A percentile compares a stretch with the other conserved stretches of the same genome.
Evolutionary conservation across 2,888 invertebrate genomes (phyloP).

Genomic region (Epinotia demarniana): DNA sequence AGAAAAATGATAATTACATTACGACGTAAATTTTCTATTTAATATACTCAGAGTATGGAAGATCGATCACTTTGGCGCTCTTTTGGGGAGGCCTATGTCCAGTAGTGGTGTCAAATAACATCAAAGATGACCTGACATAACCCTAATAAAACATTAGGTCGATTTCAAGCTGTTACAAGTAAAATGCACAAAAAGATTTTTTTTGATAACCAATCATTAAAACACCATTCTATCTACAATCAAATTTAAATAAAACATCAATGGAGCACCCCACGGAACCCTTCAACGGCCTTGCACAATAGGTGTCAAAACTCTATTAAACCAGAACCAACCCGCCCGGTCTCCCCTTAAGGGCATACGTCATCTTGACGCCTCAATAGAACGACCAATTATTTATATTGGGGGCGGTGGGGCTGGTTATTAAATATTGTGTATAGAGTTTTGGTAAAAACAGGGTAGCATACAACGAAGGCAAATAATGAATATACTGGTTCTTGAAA

Average conservation of each 20-base stretch:
- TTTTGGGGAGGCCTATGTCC: no score
- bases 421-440: constrained; percentile 29
- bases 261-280: neutral
- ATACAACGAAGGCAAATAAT: neutral
- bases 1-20: no score
- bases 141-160: no score
- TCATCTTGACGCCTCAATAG: constrained; percentile 25
- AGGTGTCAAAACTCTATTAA: constrained; percentile 24
- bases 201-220: no score
- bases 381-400: constrained; percentile 22
- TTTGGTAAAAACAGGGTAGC: neutral
- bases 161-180: no score
- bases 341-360: constrained; percentile 9
- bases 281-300: constrained; percentile 2
- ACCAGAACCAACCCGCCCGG: constrained; percentile 1
- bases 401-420: constrained; percentile 1
- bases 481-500: no score
- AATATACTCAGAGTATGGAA: no score
- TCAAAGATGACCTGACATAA: no score
- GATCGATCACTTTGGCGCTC: no score
- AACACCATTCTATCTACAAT: neutral
- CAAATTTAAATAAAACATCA: constrained; percentile 27
- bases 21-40: no score
- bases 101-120: no score
- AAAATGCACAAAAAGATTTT: no score